phyloP scores from a whole-genome alignment of 92 coral and sea anemone genomes.

The Pocillopora meandrina region DNA sequence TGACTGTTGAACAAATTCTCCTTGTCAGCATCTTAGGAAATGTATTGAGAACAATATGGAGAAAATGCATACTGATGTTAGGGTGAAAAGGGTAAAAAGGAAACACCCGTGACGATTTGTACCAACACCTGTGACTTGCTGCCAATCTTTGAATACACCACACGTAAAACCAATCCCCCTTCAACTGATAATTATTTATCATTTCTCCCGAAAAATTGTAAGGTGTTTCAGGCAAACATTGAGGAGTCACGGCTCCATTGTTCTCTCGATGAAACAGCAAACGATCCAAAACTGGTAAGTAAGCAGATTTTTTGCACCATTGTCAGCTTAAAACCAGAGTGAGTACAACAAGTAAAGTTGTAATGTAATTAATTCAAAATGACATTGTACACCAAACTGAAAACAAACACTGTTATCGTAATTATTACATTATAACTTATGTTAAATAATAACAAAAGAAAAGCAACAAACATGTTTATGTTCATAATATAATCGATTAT shows the following conservation, averaged over 20 bases:
- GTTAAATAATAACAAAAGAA: too few species aligned
- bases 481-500: too few species aligned
- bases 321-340: not conserved
- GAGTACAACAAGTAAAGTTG: not conserved
- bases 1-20: too few species aligned
- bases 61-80: too few species aligned
- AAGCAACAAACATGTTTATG: too few species aligned
- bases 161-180: not conserved
- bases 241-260: not conserved
- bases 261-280: not conserved
- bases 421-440: not conserved
- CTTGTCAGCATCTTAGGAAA: too few species aligned
- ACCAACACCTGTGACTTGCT: slow-evolving; percentile 20
- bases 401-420: not conserved
- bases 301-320: too few species aligned
- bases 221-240: not conserved
- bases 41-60: too few species aligned
- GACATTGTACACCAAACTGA: too few species aligned
- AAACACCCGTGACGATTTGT: not conserved
- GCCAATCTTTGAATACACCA: slow-evolving; percentile 23
- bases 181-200: slow-evolving; percentile 22
- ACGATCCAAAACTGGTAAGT: not conserved
- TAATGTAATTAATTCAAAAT: too few species aligned
- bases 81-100: too few species aligned
- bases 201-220: not conserved